Base-by-base conservation (phyloP, 2,797 vertebrate genomes). In the Cynodonichthys magdalenae region DNA sequence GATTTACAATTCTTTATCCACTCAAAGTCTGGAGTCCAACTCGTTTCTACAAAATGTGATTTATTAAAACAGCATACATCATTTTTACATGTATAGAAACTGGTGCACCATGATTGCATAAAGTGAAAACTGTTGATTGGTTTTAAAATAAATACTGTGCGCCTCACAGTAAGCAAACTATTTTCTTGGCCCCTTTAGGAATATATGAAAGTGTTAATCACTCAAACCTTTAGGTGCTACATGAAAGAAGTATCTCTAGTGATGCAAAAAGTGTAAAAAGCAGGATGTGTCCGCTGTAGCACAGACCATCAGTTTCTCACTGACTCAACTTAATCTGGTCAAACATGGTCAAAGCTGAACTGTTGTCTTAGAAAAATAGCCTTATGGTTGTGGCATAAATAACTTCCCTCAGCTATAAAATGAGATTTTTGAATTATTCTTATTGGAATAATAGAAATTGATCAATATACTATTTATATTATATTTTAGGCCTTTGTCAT, bases 11-110 rank as follows among this genome's bases (percentile, higher is more conserved):
- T 53, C 27, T 31, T 11, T 1, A 68, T 17, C 11, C 52, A 66
- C 6, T 57, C 0, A 58, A 8, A 51, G 44, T 69, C 54, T 8
- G 28, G 49, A 75, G 20, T 57, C 64, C 14, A 69, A 19, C 12
- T 71, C 2, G 19, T 88, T 85, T 84, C 77, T 93, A 90, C 80
- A 93, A 92, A 91, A 90, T 50, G 63, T 72, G 29, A 74, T 91
- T 91, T 92, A 90, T 90, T 90, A 90, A 76, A 91, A 90, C 77
- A 39, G 81, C 77, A 82, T 84, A 84, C 70, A 77, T 46, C 41
- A 47, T 53, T 64, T 24, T 53, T 44, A 50, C 59, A 70, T 82
- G 63, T 70, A 84, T 65, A 80, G 71, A 71, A 78, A 76, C 59
- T 52, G 65, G 67, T 70, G 69, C 70, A 74, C 73, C 42, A 53